These are phyloP conservation scores for Heliconius erato DNA, from an alignment of 2,888 invertebrate genomes.

Conservation along the genomic window DNA sequence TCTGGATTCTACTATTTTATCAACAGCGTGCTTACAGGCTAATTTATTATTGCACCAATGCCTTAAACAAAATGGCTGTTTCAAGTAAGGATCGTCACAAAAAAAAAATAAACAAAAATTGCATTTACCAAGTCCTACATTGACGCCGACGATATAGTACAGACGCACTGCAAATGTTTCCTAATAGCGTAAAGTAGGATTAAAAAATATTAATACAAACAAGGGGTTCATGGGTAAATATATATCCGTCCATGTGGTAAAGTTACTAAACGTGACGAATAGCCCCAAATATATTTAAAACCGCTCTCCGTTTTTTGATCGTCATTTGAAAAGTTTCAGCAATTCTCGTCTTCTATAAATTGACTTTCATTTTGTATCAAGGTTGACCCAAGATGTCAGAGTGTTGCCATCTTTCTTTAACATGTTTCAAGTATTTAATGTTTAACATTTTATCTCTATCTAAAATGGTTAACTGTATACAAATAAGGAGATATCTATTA, in stretches of 20 bases:
- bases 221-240: conserved; percentile 57
- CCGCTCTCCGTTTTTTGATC: not conserved
- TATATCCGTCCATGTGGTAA: conserved; percentile 78
- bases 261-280: conserved; percentile 52
- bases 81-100: too few relatives aligned
- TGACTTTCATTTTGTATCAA: not conserved
- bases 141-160: not conserved
- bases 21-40: too few relatives aligned
- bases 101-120: too few relatives aligned
- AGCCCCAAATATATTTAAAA: conserved; percentile 29
- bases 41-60: too few relatives aligned
- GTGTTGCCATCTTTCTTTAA: not conserved
- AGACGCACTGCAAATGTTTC: conserved; percentile 41
- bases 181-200: conserved; percentile 46
- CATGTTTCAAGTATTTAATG: not conserved
- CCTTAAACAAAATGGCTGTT: too few relatives aligned
- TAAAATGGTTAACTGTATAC: not conserved
- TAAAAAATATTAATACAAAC: conserved; percentile 44
- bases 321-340: not conserved
- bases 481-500: not conserved
- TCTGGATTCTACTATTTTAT: too few relatives aligned
- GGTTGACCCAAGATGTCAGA: not conserved
- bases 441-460: not conserved
- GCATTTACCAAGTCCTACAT: too few relatives aligned
- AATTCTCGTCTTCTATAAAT: not conserved